Base-by-base conservation (phyloP, 2,888 invertebrate species). In the Neoascia interrupta region DNA sequence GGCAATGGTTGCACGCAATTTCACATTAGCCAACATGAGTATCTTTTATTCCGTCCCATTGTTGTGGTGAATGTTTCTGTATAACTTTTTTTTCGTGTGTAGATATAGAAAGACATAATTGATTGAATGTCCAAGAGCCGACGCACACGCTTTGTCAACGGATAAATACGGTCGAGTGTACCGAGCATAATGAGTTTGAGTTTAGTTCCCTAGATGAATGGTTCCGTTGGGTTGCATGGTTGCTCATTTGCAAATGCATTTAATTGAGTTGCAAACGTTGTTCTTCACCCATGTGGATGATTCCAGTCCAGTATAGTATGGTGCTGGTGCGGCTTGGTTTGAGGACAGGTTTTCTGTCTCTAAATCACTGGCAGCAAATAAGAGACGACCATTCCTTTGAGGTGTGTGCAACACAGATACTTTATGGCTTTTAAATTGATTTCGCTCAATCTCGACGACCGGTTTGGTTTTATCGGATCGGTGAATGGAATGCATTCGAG, bases 261-360 rank as follows among this genome's bases (percentile, higher is more conserved):
- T 76, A 69, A 76, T 63, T 76, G 54, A 75, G 69, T 63, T 61
- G 56, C 61, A 49, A 51, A 74, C 47, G 51, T 47, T n/a, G n/a
- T n/a, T n/a, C 60, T 41, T 37, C 6, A 31, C 56, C 34, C 15
- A 28, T 51, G 49, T 6, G 41, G 31, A 68, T 68, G 51, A 10
- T 41, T 54, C 26, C 49, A 54, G 53, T 34, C 43, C 54, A 54
- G 31, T n/a, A n/a, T n/a, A n/a, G n/a, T n/a, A n/a, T n/a, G n/a
- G n/a, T n/a, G n/a, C n/a, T 49, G 47, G 47, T 28, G 15, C 11
- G 16, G 26, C 49, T 49, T 63, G 54, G 6, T 39, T 18, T 39
- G 60, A 15, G 23, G 21, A 68, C 64, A 43, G 53, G 51, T 64
- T 63, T 36, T 21, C 16, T 36, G n/a, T 26, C n/a, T n/a, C n/a